A percentile compares a stretch with the other conserved stretches of the same genome.
Conservation (phyloP, 2,113 vertebrate genomes). For the Lampris incognitus region DNA sequence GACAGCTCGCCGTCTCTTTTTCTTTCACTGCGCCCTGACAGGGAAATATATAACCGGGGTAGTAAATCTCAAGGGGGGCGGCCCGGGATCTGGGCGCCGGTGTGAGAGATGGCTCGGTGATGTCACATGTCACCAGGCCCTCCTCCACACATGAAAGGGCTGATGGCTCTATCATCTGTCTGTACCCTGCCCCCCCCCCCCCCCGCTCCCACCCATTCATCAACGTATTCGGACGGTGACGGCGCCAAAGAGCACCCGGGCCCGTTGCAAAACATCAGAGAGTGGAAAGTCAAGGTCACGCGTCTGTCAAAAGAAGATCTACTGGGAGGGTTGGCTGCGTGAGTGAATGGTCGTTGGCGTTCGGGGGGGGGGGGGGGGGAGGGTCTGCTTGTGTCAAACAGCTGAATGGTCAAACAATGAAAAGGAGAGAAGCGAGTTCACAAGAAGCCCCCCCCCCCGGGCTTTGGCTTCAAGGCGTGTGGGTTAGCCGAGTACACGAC, state of each 20-base stretch:
- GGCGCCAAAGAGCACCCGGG: conserved; percentile 61
- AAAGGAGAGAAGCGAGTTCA: conserved; percentile 43
- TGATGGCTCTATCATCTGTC: conserved; percentile 77
- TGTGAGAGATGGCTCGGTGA: conserved; percentile 46
- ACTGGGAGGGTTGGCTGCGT: conserved; percentile 5
- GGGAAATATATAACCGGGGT: conserved; percentile 20
- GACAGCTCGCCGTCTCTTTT: background rate
- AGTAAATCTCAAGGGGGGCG: conserved; percentile 37
- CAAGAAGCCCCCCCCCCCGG: conserved; percentile 14
- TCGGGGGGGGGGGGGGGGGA: background rate
- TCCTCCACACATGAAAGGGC: conserved; percentile 51
- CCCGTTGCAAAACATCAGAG: conserved; percentile 51
- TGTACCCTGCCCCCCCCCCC: conserved; percentile 48
- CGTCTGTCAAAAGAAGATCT: conserved; percentile 66
- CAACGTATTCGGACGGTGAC: conserved; percentile 67
- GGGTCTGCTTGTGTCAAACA: conserved; percentile 44
- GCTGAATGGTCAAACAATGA: conserved; percentile 36
- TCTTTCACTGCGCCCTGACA: conserved; percentile 6
- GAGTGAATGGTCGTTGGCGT: conserved; percentile 25
- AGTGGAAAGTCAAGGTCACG: conserved; percentile 72
- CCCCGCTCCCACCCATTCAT: conserved; percentile 66
- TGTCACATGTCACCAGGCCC: conserved; percentile 57
- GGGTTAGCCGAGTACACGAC: conserved; percentile 47
- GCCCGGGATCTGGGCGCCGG: background rate
- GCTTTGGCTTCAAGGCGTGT: conserved; percentile 44